Evolutionary conservation across 2,888 invertebrate genomes (phyloP), one percentile per base, ranked within the genome.

Genomic region (Melanostoma scalare): DNA sequence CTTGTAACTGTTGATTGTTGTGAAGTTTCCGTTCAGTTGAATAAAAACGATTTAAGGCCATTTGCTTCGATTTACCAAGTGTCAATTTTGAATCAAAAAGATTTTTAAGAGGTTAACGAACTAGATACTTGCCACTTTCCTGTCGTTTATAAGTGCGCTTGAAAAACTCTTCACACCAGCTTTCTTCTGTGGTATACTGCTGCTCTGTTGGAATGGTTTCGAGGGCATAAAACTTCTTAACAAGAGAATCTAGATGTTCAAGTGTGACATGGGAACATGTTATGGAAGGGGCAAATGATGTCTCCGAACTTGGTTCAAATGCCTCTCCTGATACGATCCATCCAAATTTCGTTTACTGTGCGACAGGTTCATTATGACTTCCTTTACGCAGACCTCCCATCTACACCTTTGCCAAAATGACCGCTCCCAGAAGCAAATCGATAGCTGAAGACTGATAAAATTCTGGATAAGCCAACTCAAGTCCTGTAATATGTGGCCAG

Each of bases 111-210:
- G 76, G 68, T 42, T 77, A 42, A 3, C 65, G 72, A 50, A 76
- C 81, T 8, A 67, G 30, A 65, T 71, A 75, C 30, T 63, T 80
- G 3, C 69, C 56, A 68, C 61, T 42, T 4, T 36, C 36, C 55
- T 67, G 61, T 6, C 71, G 10, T 20, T 60, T 52, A 20, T 52
- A 9, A 30, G 73, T 73, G 3, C 8, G n/a, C 31, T 44, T 38
- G n/a, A 84, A 78, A 46, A 63, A 73, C 8, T 78, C 53, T 71
- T 71, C 75, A 68, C 75, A 75, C 72, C 74, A 78, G 53, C 60
- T 58, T 9, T 84, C 78, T 72, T 79, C 72, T 6, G 20, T 6
- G 5, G 61, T 61, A 3, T 48, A 46, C 6, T 1, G 46, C 8
- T 61, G 35, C 6, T 61, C 61, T 6, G 35, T 6, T 6, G 61